These are phyloP conservation scores for Catharus fuscescens DNA, from an alignment of 2,113 vertebrate species.

Conservation along the genomic window DNA sequence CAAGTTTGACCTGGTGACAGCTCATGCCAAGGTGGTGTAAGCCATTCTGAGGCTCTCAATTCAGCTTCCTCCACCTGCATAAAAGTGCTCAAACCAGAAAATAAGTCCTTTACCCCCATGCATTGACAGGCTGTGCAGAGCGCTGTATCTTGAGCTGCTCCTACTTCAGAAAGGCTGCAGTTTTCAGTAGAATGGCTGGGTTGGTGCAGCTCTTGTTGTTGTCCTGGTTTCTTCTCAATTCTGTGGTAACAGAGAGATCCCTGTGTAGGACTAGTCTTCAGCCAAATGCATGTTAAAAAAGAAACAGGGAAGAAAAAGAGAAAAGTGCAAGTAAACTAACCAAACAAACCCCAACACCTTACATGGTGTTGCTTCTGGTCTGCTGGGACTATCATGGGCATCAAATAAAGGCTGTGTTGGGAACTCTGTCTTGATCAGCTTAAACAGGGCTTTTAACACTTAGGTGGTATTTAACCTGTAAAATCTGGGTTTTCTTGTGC, in stretches of 20 bases:
- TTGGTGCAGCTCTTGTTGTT: not conserved
- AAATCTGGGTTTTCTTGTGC: not conserved
- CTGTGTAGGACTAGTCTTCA: not conserved
- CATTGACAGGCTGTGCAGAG: not conserved
- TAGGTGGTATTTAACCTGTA: not conserved
- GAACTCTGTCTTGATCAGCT: not conserved
- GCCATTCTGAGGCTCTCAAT: not conserved
- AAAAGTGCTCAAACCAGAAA: not conserved
- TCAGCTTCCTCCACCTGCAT: not conserved
- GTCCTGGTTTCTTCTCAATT: not conserved
- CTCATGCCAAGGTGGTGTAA: not conserved
- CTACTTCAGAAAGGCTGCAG: accelerated
- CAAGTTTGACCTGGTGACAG: not conserved
- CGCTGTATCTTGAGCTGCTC: accelerated
- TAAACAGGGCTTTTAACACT: not conserved
- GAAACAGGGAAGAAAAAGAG: not conserved
- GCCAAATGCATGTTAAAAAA: not conserved
- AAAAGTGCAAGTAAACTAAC: not conserved
- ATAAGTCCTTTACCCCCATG: not conserved
- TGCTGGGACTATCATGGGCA: not conserved
- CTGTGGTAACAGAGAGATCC: not conserved
- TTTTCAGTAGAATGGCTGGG: not conserved
- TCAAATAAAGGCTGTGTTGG: not conserved
- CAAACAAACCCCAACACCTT: not conserved
- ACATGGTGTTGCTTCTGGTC: not conserved